Percentiles rank a stretch among this genome's conserved stretches.
phyloP scores from a whole-genome alignment of 53 echinoderm and acorn worm genomes.

The Hippasteria phrygiana region DNA sequence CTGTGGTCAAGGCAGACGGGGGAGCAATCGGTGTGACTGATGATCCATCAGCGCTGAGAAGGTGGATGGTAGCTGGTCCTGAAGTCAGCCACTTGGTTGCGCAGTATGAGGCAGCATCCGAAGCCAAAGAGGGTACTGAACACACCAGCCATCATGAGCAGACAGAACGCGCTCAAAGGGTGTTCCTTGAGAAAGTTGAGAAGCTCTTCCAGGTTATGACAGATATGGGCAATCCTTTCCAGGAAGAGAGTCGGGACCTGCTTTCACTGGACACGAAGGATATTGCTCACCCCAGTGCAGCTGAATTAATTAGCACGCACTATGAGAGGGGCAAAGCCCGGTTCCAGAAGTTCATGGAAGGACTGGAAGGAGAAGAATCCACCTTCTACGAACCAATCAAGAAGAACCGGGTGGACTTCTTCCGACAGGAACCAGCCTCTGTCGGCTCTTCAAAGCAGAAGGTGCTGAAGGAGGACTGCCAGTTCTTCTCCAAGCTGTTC shows the following conservation, averaged over 20 bases:
- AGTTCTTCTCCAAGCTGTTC: constrained; percentile 8
- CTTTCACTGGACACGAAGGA: neutral
- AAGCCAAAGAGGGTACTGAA: neutral
- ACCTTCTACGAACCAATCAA: neutral
- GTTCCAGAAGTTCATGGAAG: neutral
- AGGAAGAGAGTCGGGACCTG: neutral
- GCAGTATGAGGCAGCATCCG: neutral
- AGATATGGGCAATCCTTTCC: constrained; percentile 22
- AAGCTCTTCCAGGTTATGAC: neutral
- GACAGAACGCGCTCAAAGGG: neutral
- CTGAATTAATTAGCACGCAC: neutral
- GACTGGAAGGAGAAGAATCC: neutral
- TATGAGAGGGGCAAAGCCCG: neutral
- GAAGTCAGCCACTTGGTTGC: neutral
- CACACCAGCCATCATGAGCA: constrained; percentile 40
- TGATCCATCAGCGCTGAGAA: constrained; percentile 23
- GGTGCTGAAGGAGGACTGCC: constrained; percentile 9
- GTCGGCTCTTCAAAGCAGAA: neutral
- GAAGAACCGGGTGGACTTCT: neutral
- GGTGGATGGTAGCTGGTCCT: constrained; percentile 48
- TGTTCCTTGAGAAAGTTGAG: neutral
- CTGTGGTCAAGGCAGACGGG: constrained; percentile 25
- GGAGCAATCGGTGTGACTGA: constrained; percentile 50
- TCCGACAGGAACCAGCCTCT: neutral
- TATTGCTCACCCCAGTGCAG: neutral